These are phyloP conservation scores for Yponomeuta malinellus DNA, from an alignment of 2,888 invertebrate species.

Conservation along the genomic window DNA sequence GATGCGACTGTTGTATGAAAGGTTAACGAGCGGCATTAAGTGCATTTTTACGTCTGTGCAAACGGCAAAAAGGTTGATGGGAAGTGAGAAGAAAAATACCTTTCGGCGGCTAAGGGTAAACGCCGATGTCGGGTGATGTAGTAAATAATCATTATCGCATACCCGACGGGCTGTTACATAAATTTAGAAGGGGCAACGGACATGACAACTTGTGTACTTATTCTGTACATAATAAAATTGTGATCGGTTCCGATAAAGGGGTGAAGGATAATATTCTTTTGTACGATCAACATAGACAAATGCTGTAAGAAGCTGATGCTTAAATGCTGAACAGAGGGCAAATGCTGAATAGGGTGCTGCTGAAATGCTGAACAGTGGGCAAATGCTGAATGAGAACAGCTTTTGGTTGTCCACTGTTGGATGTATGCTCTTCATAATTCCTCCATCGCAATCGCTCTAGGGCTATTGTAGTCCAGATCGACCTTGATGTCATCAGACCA, in stretches of 20 bases:
- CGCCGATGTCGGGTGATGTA: slow-evolving; percentile 25
- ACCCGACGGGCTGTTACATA: slow-evolving; percentile 17
- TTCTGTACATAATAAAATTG: not conserved
- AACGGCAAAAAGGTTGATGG: slow-evolving; percentile 43
- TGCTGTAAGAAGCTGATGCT: too few species aligned
- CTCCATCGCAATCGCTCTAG: too few species aligned
- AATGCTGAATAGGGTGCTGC: too few species aligned
- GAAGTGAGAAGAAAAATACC: slow-evolving; percentile 27
- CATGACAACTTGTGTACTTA: not conserved
- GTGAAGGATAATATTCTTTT: not conserved
- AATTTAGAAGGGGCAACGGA: slow-evolving; percentile 16
- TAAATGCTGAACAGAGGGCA: too few species aligned
- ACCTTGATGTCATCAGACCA: too few species aligned
- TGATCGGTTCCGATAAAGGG: not conserved
- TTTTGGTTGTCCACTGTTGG: too few species aligned
- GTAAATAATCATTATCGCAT: slow-evolving; percentile 21
- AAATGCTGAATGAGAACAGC: too few species aligned
- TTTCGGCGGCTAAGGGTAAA: slow-evolving; percentile 27
- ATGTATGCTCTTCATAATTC: too few species aligned
- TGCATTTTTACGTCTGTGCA: slow-evolving; percentile 44
- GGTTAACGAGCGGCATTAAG: slow-evolving; percentile 59
- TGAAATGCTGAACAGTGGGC: too few species aligned
- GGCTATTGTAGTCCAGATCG: too few species aligned
- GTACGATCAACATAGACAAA: too few species aligned
- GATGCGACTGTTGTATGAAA: slow-evolving; percentile 40